A percentile compares a stretch with the other conserved stretches of the same genome.
Conservation (phyloP, 2,113 vertebrate species). For the Paraplagusia blochii region DNA sequence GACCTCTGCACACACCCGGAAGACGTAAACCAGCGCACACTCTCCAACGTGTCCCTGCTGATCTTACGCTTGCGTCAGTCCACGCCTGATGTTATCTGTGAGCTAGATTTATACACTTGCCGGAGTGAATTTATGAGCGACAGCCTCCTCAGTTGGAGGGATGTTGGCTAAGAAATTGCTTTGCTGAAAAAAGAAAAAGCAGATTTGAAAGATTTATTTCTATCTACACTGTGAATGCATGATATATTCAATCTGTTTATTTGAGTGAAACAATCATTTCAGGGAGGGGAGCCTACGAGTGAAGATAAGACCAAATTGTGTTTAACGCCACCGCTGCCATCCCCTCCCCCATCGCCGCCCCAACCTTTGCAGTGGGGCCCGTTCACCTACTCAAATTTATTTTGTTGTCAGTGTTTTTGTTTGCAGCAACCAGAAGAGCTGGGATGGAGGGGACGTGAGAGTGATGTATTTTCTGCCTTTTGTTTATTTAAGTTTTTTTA, state of each 20-base stretch:
- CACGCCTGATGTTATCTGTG: constrained; percentile 76
- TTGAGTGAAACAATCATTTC: constrained; percentile 79
- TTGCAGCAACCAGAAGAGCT: constrained; percentile 5
- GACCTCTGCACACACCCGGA: constrained; percentile 31
- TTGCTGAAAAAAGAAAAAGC: constrained; percentile 55
- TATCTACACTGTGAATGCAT: constrained; percentile 69
- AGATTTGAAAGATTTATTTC: constrained; percentile 78
- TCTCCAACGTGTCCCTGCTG: constrained; percentile 37
- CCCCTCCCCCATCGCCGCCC: neutral
- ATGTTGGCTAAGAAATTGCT: constrained; percentile 74
- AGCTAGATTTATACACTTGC: constrained; percentile 76
- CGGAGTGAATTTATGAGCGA: constrained; percentile 75
- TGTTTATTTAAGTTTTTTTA: constrained; percentile 63
- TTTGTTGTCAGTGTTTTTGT: constrained; percentile 58
- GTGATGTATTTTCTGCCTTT: constrained; percentile 67
- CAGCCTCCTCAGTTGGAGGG: constrained; percentile 64
- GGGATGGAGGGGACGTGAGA: constrained; percentile 4
- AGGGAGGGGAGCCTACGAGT: constrained; percentile 57
- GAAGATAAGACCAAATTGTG: constrained; percentile 66
- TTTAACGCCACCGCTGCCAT: constrained; percentile 34
- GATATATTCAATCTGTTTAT: constrained; percentile 80
- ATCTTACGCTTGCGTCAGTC: constrained; percentile 51
- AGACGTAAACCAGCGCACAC: constrained; percentile 46
- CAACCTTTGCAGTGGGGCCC: constrained; percentile 16
- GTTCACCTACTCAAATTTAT: constrained; percentile 51